Evolutionary conservation across 2,797 vertebrate genomes (phyloP), one percentile per base, ranked within the genome.

Genomic region (Ctenopoma kingsleyae): DNA sequence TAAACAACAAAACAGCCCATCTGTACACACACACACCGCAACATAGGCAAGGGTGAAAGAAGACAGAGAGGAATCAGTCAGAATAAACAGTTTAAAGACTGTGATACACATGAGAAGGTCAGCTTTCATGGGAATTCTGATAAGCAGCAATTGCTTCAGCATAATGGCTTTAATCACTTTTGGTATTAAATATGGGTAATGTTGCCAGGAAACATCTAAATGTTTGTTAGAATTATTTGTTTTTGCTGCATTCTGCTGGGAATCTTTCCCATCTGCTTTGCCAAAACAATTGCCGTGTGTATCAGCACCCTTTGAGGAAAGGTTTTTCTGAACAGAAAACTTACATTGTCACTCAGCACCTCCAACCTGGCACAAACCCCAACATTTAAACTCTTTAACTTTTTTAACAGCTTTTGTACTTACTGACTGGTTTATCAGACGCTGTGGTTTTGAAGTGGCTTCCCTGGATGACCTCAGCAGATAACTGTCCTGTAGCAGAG

Each of bases 1-100:
- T 92, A 99, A 93, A 96, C 97, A 99, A 96, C 97, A 99, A 95
- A 98, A 99, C 94, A 99, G 96, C 94, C 97, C 96, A 17, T 96
- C 98, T 98, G 96, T 92, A 94, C 94, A 95, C 93, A 90, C 92
- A 92, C 67, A 57, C 49, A 51, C 71, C 67, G 47, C 22, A 58
- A 89, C 94, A 87, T 78, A 83, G 72, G 74, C 63, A 68, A 40
- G 46, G 60, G 62, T 32, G 61, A 74, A 80, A 80, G 81, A 61
- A 84, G 75, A 50, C 77, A 62, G 56, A 83, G 54, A 81, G 22
- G 55, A 70, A 51, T 48, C 23, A 69, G 43, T 56, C 32, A 65
- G 71, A 41, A 32, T 30, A 2, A 35, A 50, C 48, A 41, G 49
- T 44, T 58, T 63, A 36, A 59, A 68, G 69, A 60, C 20, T 12